Percentiles rank a stretch among this genome's conserved stretches.
Evolutionary conservation across 2,888 invertebrate species (phyloP).

Genomic region (Dynastes tityus): DNA sequence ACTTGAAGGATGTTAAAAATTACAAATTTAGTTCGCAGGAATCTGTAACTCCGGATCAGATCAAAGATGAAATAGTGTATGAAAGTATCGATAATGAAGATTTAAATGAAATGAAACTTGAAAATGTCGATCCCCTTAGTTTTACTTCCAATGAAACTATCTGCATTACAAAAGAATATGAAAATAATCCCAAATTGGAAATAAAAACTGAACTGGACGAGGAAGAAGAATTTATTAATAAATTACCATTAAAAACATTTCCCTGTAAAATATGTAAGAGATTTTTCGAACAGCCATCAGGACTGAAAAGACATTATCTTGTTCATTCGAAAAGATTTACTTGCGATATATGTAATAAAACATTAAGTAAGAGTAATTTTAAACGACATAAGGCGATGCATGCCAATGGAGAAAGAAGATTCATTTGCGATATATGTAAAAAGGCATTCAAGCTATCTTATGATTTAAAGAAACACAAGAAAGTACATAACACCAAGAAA

Average conservation of each 20-base stretch:
- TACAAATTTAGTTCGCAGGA: not conserved
- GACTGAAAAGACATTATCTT: not conserved
- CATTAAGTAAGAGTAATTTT: not conserved
- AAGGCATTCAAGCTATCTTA: not conserved
- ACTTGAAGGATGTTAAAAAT: slow-evolving; percentile 7
- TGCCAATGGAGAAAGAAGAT: not conserved
- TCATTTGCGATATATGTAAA: not conserved
- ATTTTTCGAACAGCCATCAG: not conserved
- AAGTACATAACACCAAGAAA: not conserved
- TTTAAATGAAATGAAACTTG: not conserved
- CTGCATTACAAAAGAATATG: not conserved
- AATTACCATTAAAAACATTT: not conserved
- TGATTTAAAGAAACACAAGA: not conserved
- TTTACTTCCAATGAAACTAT: not conserved
- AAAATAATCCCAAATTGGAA: not conserved
- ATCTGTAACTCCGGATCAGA: not conserved
- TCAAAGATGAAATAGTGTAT: not conserved
- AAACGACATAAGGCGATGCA: not conserved
- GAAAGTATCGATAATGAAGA: not conserved
- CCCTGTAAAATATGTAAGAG: not conserved
- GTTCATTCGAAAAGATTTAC: not conserved
- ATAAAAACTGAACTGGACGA: not conserved
- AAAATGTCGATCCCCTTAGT: not conserved
- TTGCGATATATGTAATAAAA: slow-evolving; percentile 4
- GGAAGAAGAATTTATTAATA: not conserved